Evolutionary conservation across 2,113 vertebrate species (phyloP), one percentile per base, ranked within the genome.

Genomic region (Girardinichthys multiradiatus): DNA sequence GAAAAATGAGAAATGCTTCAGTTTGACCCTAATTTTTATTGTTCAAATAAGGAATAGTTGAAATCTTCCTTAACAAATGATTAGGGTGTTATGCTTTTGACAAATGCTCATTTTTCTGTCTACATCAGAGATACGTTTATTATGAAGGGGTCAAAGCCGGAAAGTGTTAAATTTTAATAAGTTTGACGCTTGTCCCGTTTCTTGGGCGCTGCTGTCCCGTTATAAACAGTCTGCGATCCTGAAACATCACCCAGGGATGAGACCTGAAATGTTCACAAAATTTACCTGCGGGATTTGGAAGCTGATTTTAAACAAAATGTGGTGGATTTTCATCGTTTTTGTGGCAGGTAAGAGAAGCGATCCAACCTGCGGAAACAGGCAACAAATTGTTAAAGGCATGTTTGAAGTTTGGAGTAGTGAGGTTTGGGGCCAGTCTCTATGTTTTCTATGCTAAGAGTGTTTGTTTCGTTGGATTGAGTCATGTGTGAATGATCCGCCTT

Each of bases 281-380:
- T 8, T 51, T 12, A 39, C 2, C 45, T 12, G 17, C 24, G 15
- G 71, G 24, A 63, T 42, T 26, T 77, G 72, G 74, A 81, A 80
- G 10, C 88, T 85, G 87, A 31, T 68, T 73, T 64, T 28, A 4
- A 3, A 59, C 15, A 30, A 45, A 9, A 68, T 65, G 27, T 85
- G 79, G 58, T 92, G 90, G 89, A 89, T 91, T 79, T 68, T 62
- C 1, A 1, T 86, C 17, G 42, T 89, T 67, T 91, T 6, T 35
- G 29, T 92, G 68, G 31, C 89, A 82, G 93, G 93, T 93, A 90
- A 74, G 92, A 70, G 15, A 2, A 6, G 11, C 3, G 30, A 27
- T 10, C 37, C 2, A 2, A 14, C 58, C 2, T 28, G 33, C 17
- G 54, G n/a, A 0, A 28, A 30, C 39, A 13, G 70, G 30, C 2